Conservation (phyloP, 2,113 vertebrate genomes). For the Corythaeola cristata region DNA sequence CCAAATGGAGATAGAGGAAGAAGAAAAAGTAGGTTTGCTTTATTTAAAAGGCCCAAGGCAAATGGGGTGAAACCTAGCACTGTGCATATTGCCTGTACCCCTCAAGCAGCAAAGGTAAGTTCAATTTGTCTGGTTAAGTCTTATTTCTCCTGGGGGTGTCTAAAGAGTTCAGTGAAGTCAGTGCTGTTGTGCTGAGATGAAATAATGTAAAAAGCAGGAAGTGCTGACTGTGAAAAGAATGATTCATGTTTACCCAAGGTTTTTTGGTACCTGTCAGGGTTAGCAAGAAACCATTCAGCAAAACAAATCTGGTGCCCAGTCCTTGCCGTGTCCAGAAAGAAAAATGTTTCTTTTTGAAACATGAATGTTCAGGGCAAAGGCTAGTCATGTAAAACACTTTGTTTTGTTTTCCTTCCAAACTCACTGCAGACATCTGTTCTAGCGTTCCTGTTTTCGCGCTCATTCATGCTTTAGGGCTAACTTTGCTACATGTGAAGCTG, state of each 20-base stretch:
- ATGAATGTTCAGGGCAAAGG: background rate
- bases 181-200: background rate
- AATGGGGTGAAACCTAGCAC: constrained; percentile 99
- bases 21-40: constrained; percentile 96
- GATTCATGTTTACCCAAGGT: background rate
- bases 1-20: constrained; percentile 96
- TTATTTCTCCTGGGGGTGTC: background rate
- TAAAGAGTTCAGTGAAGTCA: background rate
- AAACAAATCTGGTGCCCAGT: background rate
- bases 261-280: background rate
- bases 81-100: constrained; percentile 94
- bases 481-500: background rate
- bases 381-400: background rate
- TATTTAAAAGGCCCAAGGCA: constrained; percentile 95
- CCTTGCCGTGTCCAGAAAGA: background rate
- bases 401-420: background rate
- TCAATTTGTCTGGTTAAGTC: background rate
- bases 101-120: constrained; percentile 97
- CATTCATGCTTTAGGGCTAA: background rate
- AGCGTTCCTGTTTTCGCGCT: background rate
- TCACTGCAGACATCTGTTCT: background rate
- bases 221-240: background rate
- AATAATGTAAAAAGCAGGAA: background rate
- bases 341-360: background rate
- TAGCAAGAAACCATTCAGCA: background rate